Evolutionary conservation across 2,113 vertebrate genomes (phyloP), one percentile per base, ranked within the genome.

Genomic region (Oncorhynchus nerka): DNA sequence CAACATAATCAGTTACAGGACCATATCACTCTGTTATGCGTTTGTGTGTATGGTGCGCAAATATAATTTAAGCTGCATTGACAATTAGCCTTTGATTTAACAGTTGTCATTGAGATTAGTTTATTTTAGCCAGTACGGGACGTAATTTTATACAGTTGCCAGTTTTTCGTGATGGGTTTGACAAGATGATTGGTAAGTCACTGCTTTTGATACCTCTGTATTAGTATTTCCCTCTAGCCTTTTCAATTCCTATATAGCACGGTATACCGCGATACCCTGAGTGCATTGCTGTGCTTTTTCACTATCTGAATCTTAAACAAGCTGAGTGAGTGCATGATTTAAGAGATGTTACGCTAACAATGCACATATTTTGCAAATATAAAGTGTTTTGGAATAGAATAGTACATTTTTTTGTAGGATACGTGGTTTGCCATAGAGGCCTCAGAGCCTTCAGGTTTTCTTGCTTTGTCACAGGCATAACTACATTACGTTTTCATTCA

Each of bases 151-250:
- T 11, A 30, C 32, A 64, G 16, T 32, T 39, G 20, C 57, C 32
- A 71, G 16, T 32, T 39, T 32, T 16, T 55, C 39, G 12, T 30
- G 32, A 79, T 79, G 77, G 6, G 6, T 75, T 39, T 65, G 67
- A 74, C 55, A 70, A 65, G 4, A 70, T 74, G 77, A 69, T 32
- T 64, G 71, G 77, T 79, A 79, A 79, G 77, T 79, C 20, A 70
- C 28, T 68, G 55, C 20, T 55, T 19, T 45, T 9, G 22, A 57
- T 71, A 9, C 59, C 59, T 19, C 49, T 3, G 51, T 55, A 22
- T 62, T 13, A 20, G 55, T 15, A 4, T 57, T 57, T 57, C 15
- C 55, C 55, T 8, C n/a, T 13, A 62, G 59, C n/a, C 59, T 62
- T 62, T 62, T 62, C 19, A n/a, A 62, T 62, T 62, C n/a, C 59